Evolutionary conservation across 2,888 invertebrate species (phyloP).

Genomic region (Fabriciana adippe): DNA sequence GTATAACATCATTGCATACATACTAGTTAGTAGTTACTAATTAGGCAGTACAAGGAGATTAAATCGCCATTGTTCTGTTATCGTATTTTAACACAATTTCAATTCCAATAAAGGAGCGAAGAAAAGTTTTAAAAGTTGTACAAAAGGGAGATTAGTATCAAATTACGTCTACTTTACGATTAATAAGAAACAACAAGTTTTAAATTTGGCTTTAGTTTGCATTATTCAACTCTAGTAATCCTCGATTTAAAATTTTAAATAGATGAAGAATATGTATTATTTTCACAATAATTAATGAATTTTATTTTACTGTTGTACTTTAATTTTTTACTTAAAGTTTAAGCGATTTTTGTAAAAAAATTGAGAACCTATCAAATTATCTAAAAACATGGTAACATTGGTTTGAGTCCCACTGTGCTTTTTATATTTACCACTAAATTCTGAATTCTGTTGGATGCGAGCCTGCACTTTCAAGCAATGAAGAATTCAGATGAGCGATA

Average conservation of each 20-base stretch:
- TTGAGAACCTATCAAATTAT: too few relatives aligned
- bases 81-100: constrained; percentile 4
- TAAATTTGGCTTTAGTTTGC: too few relatives aligned
- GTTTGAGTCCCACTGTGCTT: background rate
- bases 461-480: constrained; percentile 40
- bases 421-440: background rate
- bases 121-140: background rate
- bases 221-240: too few relatives aligned
- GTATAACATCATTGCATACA: too few relatives aligned
- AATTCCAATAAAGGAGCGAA: constrained; percentile 6
- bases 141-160: constrained; percentile 8
- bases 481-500: constrained; percentile 70
- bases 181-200: background rate
- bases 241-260: too few relatives aligned
- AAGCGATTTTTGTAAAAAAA: too few relatives aligned
- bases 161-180: background rate
- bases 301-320: too few relatives aligned
- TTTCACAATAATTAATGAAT: too few relatives aligned
- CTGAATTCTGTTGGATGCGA: constrained; percentile 5
- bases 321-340: too few relatives aligned
- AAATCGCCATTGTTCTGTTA: constrained; percentile 17
- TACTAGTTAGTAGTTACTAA: background rate
- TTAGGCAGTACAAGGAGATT: background rate
- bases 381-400: too few relatives aligned
- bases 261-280: too few relatives aligned